These are phyloP conservation scores for Argyrosomus japonicus DNA, from an alignment of 2,113 vertebrate species.

Conservation along the genomic window DNA sequence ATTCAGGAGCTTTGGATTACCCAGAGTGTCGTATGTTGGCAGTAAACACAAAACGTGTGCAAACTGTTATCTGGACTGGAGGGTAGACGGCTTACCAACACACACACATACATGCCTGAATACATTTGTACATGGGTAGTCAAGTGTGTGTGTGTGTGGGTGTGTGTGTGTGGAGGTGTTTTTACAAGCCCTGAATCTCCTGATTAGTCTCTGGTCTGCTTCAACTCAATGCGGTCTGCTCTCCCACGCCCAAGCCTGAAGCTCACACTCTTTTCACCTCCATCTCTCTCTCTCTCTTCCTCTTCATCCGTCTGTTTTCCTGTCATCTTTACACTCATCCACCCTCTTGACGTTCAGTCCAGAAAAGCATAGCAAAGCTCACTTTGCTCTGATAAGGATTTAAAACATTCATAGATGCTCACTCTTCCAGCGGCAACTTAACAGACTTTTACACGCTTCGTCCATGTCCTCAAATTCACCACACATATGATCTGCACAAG, in stretches of 20 bases:
- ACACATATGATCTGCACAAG: no score
- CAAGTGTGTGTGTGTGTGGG: conserved; percentile 31
- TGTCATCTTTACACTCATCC: conserved; percentile 16
- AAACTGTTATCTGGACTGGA: conserved; percentile 27
- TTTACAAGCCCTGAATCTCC: conserved; percentile 75
- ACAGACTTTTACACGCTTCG: no score
- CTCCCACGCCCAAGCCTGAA: conserved; percentile 72
- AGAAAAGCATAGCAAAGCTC: no score
- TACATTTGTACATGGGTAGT: conserved; percentile 32
- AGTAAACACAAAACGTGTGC: conserved; percentile 15
- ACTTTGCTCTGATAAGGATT: no score
- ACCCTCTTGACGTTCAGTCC: not conserved
- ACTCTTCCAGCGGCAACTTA: no score
- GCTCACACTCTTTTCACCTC: conserved; percentile 24
- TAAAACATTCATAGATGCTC: no score
- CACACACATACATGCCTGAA: conserved; percentile 40
- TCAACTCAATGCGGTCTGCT: conserved; percentile 77
- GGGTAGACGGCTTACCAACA: not conserved
- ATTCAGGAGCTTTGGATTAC: not conserved
- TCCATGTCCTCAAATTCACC: no score
- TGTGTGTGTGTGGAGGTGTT: conserved; percentile 60
- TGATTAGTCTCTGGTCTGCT: conserved; percentile 83
- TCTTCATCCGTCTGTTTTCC: conserved; percentile 40
- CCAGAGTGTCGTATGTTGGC: not conserved
- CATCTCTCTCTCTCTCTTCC: not conserved